These are phyloP conservation scores for Pomatostomus ruficeps DNA, from an alignment of 2,113 vertebrate genomes.

Conservation along the genomic window DNA sequence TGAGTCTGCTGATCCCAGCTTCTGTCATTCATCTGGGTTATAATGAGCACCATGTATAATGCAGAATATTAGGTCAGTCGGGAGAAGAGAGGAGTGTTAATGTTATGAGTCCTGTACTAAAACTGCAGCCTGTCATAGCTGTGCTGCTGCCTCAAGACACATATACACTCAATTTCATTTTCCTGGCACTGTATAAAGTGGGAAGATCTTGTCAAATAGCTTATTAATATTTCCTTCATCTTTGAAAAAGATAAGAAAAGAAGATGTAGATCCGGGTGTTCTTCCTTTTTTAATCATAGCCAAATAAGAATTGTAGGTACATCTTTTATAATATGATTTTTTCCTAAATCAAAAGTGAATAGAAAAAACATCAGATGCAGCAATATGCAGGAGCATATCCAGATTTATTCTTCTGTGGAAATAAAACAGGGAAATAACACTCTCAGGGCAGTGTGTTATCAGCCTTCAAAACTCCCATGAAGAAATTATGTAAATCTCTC, in stretches of 20 bases:
- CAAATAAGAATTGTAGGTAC: neutral
- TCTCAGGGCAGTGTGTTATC: neutral
- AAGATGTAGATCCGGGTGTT: neutral
- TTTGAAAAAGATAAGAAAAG: neutral
- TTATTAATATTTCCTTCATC: neutral
- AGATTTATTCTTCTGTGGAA: slow-evolving; percentile 7
- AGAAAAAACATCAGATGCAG: neutral
- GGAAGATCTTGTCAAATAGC: neutral
- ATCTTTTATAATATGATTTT: neutral
- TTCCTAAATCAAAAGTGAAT: neutral
- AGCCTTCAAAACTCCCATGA: neutral
- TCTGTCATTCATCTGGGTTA: neutral
- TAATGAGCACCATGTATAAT: neutral
- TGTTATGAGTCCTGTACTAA: neutral
- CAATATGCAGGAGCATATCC: neutral
- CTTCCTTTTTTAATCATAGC: neutral
- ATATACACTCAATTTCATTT: neutral
- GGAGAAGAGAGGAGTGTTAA: neutral
- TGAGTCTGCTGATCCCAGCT: neutral
- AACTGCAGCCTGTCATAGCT: neutral
- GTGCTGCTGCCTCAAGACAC: neutral
- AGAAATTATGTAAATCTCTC: slow-evolving; percentile 41
- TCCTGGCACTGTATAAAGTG: neutral
- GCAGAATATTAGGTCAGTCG: neutral
- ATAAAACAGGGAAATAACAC: slow-evolving; percentile 3